phyloP scores from a whole-genome alignment of 2,797 vertebrate species.

The Etheostoma perlongum region DNA sequence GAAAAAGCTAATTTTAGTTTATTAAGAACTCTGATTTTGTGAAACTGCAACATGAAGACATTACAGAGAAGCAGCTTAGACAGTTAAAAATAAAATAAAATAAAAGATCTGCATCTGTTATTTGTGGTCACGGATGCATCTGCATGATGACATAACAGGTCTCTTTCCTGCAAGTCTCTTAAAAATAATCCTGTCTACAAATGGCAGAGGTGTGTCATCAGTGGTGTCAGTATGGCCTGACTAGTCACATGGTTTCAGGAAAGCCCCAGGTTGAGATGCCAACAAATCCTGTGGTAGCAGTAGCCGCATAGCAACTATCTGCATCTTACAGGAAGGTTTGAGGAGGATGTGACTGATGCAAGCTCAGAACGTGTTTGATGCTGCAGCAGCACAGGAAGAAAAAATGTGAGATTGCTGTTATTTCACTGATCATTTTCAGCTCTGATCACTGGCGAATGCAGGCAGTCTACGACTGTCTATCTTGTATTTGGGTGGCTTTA shows the following conservation, averaged over 20 bases:
- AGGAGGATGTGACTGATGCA: constrained; percentile 53
- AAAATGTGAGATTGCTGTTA: constrained; percentile 1
- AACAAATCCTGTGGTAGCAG: constrained; percentile 41
- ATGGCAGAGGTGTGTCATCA: constrained; percentile 49
- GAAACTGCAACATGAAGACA: background rate
- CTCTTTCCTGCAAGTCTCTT: constrained; percentile 47
- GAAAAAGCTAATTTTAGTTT: constrained; percentile 51
- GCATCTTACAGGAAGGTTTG: constrained; percentile 39
- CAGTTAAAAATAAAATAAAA: background rate
- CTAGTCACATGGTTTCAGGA: constrained; percentile 82
- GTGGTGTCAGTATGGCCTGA: constrained; percentile 66
- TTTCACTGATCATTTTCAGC: background rate
- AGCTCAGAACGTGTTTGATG: constrained; percentile 43
- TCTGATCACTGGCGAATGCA: constrained; percentile 14
- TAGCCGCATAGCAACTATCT: constrained; percentile 56
- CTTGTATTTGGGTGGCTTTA: constrained; percentile 25
- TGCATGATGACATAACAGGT: constrained; percentile 41
- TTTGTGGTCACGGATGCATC: constrained; percentile 26
- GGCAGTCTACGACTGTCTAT: constrained; percentile 6
- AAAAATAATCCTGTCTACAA: constrained; percentile 58
- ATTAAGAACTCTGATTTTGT: constrained; percentile 35
- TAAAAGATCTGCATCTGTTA: constrained; percentile 4
- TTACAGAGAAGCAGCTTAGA: constrained; percentile 1
- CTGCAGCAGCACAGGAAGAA: constrained; percentile 25
- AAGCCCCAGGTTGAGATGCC: constrained; percentile 72